phyloP scores from a whole-genome alignment of 2,797 vertebrate species.

The Molossus molossus region DNA sequence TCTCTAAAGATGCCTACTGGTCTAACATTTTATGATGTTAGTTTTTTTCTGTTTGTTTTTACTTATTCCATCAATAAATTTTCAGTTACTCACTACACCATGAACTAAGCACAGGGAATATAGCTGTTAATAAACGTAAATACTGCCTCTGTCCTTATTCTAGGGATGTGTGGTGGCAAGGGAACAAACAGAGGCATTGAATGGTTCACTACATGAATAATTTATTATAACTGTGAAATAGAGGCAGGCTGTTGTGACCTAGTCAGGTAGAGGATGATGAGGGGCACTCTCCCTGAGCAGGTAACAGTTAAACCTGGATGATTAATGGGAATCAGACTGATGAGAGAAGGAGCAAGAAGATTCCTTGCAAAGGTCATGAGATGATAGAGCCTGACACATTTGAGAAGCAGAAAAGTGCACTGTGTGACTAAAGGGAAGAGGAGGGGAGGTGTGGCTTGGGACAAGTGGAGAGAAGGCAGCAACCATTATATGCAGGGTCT shows the following conservation, averaged over 20 bases:
- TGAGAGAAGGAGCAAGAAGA: neutral
- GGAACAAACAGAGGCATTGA: neutral
- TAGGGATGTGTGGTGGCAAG: neutral
- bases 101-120: neutral
- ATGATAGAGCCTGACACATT: neutral
- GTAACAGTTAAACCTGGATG: neutral
- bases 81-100: neutral
- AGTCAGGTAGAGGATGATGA: neutral
- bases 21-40: neutral
- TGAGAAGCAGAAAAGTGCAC: neutral
- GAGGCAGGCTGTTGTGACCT: conserved; percentile 7
- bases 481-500: neutral
- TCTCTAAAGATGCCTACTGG: neutral
- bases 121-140: conserved; percentile 28
- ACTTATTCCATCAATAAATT: conserved; percentile 24
- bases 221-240: conserved; percentile 52
- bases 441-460: neutral
- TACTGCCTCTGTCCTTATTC: neutral
- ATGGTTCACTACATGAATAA: conserved; percentile 28
- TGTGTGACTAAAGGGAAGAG: neutral
- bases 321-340: neutral
- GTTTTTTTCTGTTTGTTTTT: neutral
- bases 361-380: neutral
- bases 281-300: neutral
- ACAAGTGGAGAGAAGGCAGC: conserved; percentile 1